These are phyloP conservation scores for Micromussa lordhowensis DNA, from an alignment of 92 coral and sea anemone genomes.

Conservation along the genomic window DNA sequence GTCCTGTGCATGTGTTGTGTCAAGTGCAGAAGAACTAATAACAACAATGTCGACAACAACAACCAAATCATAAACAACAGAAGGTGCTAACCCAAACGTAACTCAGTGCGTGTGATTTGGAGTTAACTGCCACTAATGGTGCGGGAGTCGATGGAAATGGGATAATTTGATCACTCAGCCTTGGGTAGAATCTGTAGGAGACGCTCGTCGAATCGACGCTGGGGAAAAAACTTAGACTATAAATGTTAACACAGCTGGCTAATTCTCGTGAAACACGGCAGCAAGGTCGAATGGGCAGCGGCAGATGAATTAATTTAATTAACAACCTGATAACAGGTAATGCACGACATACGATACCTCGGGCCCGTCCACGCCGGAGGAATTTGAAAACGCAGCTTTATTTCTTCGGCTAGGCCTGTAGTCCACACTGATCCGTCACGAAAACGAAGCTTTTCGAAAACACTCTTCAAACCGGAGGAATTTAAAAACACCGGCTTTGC, in stretches of 20 bases:
- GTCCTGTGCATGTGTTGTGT: neutral
- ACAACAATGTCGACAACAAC: neutral
- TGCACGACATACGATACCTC: too few species aligned
- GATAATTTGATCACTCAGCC: neutral
- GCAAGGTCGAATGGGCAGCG: neutral
- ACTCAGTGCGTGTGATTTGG: neutral
- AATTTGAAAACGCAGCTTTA: too few species aligned
- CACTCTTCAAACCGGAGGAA: too few species aligned
- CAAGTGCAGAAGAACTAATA: neutral
- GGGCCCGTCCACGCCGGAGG: too few species aligned
- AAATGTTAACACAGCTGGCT: neutral
- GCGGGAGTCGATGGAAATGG: neutral
- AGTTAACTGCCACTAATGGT: neutral
- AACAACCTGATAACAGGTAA: too few species aligned
- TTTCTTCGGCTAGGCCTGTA: too few species aligned
- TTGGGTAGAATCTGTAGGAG: neutral
- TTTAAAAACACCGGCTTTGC: too few species aligned
- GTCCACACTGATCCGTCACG: too few species aligned
- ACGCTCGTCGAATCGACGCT: neutral
- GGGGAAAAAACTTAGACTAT: neutral
- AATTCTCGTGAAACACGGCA: neutral
- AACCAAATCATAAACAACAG: neutral
- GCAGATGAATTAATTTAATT: neutral
- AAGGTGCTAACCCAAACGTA: neutral
- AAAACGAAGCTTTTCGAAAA: too few species aligned